A percentile compares a stretch with the other conserved stretches of the same genome.
These are phyloP conservation scores for Microcebus lehilahytsara DNA, from an alignment of 2,113 vertebrate genomes.

Conservation along the genomic window DNA sequence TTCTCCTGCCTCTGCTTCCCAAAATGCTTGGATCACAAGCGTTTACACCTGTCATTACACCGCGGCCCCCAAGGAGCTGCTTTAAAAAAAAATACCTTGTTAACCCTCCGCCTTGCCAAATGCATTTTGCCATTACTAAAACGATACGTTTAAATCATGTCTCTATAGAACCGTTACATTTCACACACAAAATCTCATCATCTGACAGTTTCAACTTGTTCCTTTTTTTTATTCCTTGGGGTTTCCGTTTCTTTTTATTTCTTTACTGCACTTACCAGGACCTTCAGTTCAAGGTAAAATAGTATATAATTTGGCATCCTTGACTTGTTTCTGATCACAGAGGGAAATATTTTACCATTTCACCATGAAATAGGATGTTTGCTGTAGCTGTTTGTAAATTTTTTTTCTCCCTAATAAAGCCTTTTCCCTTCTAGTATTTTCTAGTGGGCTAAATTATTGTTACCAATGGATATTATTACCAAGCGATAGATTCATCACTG, in stretches of 20 bases:
- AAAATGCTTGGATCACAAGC: no score
- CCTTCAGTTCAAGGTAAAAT: neutral
- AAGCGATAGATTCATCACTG: neutral
- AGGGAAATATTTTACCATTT: neutral
- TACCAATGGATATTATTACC: neutral
- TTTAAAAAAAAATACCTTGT: neutral
- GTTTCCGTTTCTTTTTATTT: neutral
- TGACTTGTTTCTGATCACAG: neutral
- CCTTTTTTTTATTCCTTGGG: neutral
- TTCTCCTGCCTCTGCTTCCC: no score
- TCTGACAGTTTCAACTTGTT: neutral
- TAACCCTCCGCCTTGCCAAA: neutral
- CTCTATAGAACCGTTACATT: neutral
- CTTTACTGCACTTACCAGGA: neutral
- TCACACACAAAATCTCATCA: neutral
- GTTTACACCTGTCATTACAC: no score
- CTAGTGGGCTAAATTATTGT: neutral
- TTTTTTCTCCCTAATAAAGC: neutral
- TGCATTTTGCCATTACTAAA: neutral
- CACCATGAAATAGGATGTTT: neutral
- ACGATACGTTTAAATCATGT: neutral
- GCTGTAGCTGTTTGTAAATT: neutral
- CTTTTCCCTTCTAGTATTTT: neutral
- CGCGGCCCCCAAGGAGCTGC: neutral
- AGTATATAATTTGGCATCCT: neutral